phyloP scores from a whole-genome alignment of 2,888 invertebrate species.

The Micoletzkya japonica region DNA sequence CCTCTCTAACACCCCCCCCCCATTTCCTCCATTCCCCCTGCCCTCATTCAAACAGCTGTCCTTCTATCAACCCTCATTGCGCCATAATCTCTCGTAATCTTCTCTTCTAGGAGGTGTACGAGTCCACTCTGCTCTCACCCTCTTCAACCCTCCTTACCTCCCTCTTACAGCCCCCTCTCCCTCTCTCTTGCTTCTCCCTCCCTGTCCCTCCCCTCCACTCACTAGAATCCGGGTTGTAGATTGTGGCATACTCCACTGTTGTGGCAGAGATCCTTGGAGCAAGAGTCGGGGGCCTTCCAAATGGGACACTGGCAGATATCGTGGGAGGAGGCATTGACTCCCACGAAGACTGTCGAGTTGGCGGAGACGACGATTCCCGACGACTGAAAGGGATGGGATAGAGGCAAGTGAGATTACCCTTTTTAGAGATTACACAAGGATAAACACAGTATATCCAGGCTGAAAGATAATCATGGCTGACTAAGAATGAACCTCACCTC shows the following conservation, averaged over 20 bases:
- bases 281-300: constrained; percentile 86
- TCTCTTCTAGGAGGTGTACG: too few species aligned
- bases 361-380: constrained; percentile 93
- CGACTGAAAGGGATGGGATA: background rate
- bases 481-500: constrained; percentile 36
- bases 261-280: constrained; percentile 85
- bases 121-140: too few species aligned
- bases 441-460: background rate
- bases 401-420: too few species aligned
- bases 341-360: constrained; percentile 93
- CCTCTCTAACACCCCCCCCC: too few species aligned
- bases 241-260: constrained; percentile 95
- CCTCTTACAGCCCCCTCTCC: too few species aligned
- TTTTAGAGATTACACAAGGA: background rate
- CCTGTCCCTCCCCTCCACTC: too few species aligned
- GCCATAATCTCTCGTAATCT: too few species aligned
- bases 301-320: constrained; percentile 71
- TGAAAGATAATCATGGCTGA: background rate
- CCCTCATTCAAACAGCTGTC: too few species aligned
- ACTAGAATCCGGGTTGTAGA: constrained; percentile 77
- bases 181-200: too few species aligned
- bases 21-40: too few species aligned
- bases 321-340: constrained; percentile 78
- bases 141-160: too few species aligned
- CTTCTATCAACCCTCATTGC: too few species aligned